phyloP scores from a whole-genome alignment of 2,113 vertebrate genomes.

The Elephas maximus region DNA sequence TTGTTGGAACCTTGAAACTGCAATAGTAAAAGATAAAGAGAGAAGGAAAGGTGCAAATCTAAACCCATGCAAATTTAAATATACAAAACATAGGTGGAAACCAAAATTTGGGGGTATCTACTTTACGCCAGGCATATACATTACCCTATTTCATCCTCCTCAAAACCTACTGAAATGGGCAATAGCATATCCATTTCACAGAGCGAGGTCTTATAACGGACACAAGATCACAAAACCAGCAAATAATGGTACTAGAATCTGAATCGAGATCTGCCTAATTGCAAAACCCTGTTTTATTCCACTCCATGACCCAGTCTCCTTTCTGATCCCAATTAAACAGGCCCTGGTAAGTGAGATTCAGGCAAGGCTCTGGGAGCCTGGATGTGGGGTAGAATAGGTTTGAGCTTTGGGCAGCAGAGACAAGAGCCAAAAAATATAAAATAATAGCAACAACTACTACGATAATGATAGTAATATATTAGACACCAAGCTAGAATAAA shows the following conservation, averaged over 20 bases:
- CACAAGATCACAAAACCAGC: background rate
- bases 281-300: background rate
- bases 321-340: background rate
- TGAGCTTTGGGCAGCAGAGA: background rate
- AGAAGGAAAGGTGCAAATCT: background rate
- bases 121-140: background rate
- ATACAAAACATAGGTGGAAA: conserved; percentile 9
- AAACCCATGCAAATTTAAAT: conserved; percentile 18
- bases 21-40: background rate
- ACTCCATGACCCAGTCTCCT: background rate
- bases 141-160: background rate
- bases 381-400: background rate
- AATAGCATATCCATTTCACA: background rate
- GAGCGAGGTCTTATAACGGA: background rate
- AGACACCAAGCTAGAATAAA: background rate
- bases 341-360: background rate
- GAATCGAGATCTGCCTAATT: background rate
- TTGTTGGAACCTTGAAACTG: background rate
- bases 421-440: background rate
- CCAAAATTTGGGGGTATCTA: background rate
- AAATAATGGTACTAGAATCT: background rate
- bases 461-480: background rate
- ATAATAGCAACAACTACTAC: background rate
- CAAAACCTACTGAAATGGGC: background rate
- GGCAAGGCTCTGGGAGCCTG: background rate